These are phyloP conservation scores for Stigmatopora nigra DNA, from an alignment of 2,113 vertebrate genomes.

Conservation along the genomic window DNA sequence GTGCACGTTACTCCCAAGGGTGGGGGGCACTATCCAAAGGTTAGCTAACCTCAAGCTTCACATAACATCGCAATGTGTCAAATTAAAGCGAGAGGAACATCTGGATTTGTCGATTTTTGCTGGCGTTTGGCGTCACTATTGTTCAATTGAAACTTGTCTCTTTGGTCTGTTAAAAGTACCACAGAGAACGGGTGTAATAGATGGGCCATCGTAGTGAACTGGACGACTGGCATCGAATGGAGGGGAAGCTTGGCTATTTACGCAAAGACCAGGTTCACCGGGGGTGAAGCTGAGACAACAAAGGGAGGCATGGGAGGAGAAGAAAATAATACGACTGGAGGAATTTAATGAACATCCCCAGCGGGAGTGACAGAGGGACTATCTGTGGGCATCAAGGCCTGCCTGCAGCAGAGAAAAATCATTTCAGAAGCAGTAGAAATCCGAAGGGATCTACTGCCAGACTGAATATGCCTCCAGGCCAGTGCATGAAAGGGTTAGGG, in stretches of 20 bases:
- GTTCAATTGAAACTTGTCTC: slow-evolving; percentile 25
- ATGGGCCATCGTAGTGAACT: slow-evolving; percentile 13
- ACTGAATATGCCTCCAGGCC: slow-evolving; percentile 62
- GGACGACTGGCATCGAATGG: slow-evolving; percentile 26
- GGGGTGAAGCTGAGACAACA: slow-evolving; percentile 54
- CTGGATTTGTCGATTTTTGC: slow-evolving; percentile 7
- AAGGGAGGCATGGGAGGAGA: slow-evolving; percentile 19
- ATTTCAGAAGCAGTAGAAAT: slow-evolving; percentile 67
- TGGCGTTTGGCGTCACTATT: slow-evolving; percentile 12
- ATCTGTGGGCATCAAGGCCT: slow-evolving; percentile 58
- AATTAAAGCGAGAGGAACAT: slow-evolving; percentile 20
- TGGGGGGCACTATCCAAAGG: slow-evolving; percentile 30
- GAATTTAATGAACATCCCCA: slow-evolving; percentile 69
- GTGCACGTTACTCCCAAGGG: slow-evolving; percentile 46
- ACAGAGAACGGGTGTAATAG: slow-evolving; percentile 16
- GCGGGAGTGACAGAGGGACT: slow-evolving; percentile 52
- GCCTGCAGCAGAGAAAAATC: slow-evolving; percentile 50
- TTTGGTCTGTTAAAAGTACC: slow-evolving; percentile 49
- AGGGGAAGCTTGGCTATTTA: slow-evolving; percentile 29
- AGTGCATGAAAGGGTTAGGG: slow-evolving; percentile 51
- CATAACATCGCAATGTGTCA: slow-evolving; percentile 23
- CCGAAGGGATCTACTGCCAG: slow-evolving; percentile 62
- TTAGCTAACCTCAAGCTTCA: slow-evolving; percentile 34
- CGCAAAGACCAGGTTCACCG: slow-evolving; percentile 42
- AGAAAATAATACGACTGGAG: slow-evolving; percentile 42